Conservation (phyloP, 1,140 invertebrate genomes). For the Philotrypesis tridentata region DNA sequence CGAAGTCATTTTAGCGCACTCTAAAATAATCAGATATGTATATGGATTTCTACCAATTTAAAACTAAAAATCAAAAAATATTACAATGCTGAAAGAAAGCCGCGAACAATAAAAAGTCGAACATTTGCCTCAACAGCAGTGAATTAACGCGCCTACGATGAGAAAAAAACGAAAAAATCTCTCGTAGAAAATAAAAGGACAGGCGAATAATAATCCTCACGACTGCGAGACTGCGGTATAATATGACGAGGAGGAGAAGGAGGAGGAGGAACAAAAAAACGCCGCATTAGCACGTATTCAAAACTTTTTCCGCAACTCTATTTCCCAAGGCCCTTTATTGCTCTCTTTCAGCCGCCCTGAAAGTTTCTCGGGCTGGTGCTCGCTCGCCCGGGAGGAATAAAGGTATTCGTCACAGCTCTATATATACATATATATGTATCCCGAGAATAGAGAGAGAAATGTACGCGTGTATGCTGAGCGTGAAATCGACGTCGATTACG, state of each 20-base stretch:
- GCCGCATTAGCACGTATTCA: conserved; percentile 28
- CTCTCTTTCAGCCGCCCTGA: neutral
- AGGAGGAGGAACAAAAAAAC: neutral
- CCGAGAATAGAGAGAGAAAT: neutral
- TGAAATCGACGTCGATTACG: conserved; percentile 41
- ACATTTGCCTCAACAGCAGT: neutral
- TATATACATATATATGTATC: too few species aligned
- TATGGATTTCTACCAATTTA: too few species aligned
- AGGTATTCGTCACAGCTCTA: conserved; percentile 23
- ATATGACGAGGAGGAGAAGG: too few species aligned
- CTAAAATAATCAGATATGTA: too few species aligned
- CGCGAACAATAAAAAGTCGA: neutral
- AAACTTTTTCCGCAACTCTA: conserved; percentile 25
- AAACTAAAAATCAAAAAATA: too few species aligned
- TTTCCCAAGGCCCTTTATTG: conserved; percentile 30
- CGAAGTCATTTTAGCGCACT: too few species aligned
- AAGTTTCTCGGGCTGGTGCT: neutral
- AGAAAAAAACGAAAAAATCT: neutral
- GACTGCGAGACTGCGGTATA: too few species aligned
- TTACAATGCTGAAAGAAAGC: too few species aligned
- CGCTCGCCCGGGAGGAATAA: conserved; percentile 8
- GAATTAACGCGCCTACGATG: neutral
- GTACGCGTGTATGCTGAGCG: neutral
- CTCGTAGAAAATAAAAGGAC: neutral
- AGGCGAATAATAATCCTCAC: neutral